A percentile compares a stretch with the other conserved stretches of the same genome.
Conservation (phyloP, 2,113 vertebrate genomes). For the Ranitomeya variabilis region DNA sequence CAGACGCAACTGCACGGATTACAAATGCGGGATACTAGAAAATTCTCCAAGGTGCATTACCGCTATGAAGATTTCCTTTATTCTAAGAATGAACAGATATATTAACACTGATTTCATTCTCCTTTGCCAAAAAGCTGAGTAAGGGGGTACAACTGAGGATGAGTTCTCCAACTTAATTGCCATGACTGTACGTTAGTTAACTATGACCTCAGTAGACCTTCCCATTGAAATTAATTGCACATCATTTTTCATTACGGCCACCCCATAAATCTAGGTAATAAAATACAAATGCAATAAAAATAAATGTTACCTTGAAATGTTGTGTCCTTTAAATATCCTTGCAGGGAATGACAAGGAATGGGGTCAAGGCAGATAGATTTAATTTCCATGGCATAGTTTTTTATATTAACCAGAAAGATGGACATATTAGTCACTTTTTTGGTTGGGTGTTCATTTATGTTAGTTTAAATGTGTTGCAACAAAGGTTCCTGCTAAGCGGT, state of each 20-base stretch:
- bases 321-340: constrained; percentile 19
- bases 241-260: constrained; percentile 26
- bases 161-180: constrained; percentile 17
- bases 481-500: constrained; percentile 12
- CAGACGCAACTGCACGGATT: constrained; percentile 16
- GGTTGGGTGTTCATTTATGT: not conserved
- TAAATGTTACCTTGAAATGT: constrained; percentile 54
- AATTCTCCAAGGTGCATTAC: constrained; percentile 23
- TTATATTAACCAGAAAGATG: not conserved
- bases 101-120: constrained; percentile 14
- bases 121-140: constrained; percentile 29
- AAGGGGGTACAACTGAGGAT: not conserved
- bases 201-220: not conserved
- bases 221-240: not conserved
- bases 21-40: not conserved
- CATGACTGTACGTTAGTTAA: constrained; percentile 15
- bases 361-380: constrained; percentile 34
- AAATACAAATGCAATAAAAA: constrained; percentile 43
- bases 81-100: constrained; percentile 3
- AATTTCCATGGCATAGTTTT: constrained; percentile 8
- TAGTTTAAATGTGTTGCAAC: not conserved
- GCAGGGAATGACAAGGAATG: not conserved
- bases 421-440: not conserved
- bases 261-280: constrained; percentile 26
- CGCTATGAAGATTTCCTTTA: constrained; percentile 10